Evolutionary conservation across 2,888 invertebrate genomes (phyloP), one percentile per base, ranked within the genome.

Genomic region (Cepaea hortensis): DNA sequence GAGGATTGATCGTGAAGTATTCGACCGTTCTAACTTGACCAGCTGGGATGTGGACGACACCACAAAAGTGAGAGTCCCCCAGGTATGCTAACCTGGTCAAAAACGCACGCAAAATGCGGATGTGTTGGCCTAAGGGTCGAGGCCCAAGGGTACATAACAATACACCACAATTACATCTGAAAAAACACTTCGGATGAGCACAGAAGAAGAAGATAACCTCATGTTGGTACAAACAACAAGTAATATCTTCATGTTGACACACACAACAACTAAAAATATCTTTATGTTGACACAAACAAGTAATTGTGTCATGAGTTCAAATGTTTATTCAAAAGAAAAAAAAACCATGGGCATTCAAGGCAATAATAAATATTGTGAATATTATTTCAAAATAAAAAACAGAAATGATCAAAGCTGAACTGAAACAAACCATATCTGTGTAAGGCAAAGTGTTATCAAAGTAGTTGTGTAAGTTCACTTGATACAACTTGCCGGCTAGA

Each of bases 301-400:
- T 18, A 77, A 77, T 76, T 48, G 48, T 20, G 20, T 55, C 5
- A 20, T 77, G n/a, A 55, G 55, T 77, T 72, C 23, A 73, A 46
- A 7, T 55, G 18, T 82, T 82, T 79, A 79, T 72, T 82, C 50
- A 23, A n/a, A 50, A 72, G 0, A 23, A 50, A 80, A 80, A 81
- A 82, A 62, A 82, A 73, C 70, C 50, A 61, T 73, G n/a, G 82
- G 82, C 73, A 82, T 82, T 72, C 73, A 82, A 82, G 72, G 82
- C 82, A 82, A 82, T 61, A 82, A 82, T 73, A 82, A 82, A 73
- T 82, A 82, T 70, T 82, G 82, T 82, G 72, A 82, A 82, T 82
- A 73, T 55, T 73, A 7, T 68, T 48, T 62, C 35, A 48, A 68
- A 81, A 23, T 11, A 75, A 75, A 75, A 75, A 75, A 77, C 48